Conservation (phyloP, 2,888 invertebrate species). For the Colostygia pectinataria region DNA sequence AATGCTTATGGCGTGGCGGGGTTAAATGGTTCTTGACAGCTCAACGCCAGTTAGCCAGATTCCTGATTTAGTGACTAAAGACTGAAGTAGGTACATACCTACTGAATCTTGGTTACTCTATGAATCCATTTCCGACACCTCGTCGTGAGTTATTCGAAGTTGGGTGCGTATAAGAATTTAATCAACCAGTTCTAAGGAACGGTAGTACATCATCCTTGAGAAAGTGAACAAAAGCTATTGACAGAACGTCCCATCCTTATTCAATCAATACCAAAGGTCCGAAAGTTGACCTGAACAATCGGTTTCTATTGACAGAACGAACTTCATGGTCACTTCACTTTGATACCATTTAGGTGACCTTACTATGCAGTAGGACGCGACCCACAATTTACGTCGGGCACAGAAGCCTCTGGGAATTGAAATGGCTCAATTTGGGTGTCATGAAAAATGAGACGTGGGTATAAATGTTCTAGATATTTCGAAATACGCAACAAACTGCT, state of each 20-base stretch:
- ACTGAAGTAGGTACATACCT: too few relatives aligned
- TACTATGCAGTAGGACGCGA: slow-evolving; percentile 22
- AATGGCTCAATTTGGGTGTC: slow-evolving; percentile 48
- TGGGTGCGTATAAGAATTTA: too few relatives aligned
- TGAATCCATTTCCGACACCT: too few relatives aligned
- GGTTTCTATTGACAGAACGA: slow-evolving; percentile 18
- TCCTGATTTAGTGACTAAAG: too few relatives aligned
- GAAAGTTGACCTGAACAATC: slow-evolving; percentile 19
- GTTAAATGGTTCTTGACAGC: too few relatives aligned
- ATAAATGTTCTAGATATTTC: slow-evolving; percentile 35
- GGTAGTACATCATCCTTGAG: background rate
- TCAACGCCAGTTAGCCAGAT: too few relatives aligned
- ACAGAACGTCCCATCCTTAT: background rate
- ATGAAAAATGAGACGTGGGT: slow-evolving; percentile 45
- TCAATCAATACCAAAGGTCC: slow-evolving; percentile 10
- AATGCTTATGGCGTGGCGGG: background rate
- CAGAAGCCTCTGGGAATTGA: slow-evolving; percentile 42
- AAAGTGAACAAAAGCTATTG: background rate
- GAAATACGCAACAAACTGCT: slow-evolving; percentile 29
- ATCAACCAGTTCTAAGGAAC: too few relatives aligned
- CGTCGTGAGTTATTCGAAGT: too few relatives aligned
- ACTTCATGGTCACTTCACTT: slow-evolving; percentile 17
- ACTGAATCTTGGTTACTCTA: too few relatives aligned
- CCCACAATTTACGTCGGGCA: slow-evolving; percentile 41
- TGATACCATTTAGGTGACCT: slow-evolving; percentile 20